Percentiles rank a stretch among this genome's conserved stretches.
Conservation (phyloP, 2,888 invertebrate genomes). For the Syritta pipiens region DNA sequence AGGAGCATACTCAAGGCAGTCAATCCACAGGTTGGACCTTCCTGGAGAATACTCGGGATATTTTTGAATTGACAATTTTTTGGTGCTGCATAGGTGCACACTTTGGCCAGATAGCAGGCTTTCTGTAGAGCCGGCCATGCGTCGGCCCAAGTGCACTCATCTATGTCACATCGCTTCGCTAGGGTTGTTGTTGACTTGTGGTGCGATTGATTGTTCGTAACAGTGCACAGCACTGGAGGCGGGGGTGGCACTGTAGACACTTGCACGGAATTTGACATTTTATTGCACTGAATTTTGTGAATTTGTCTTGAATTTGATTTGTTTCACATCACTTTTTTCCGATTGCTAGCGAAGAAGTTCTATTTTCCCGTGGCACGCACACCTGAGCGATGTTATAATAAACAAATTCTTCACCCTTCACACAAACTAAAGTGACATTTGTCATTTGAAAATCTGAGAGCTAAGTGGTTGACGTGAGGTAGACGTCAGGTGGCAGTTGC, state of each 20-base stretch:
- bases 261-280: slow-evolving; percentile 49
- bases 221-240: slow-evolving; percentile 17
- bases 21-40: slow-evolving; percentile 90
- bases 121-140: slow-evolving; percentile 81
- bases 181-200: slow-evolving; percentile 5
- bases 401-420: slow-evolving; percentile 38
- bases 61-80: slow-evolving; percentile 79
- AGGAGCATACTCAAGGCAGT: slow-evolving; percentile 92
- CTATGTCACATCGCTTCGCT: slow-evolving; percentile 67
- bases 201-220: slow-evolving; percentile 1
- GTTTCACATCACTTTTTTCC: slow-evolving; percentile 2
- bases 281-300: slow-evolving; percentile 17
- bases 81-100: slow-evolving; percentile 81
- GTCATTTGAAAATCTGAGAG: not conserved
- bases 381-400: slow-evolving; percentile 36
- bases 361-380: slow-evolving; percentile 12
- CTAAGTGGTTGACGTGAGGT: not conserved
- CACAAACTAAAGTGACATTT: slow-evolving; percentile 35
- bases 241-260: slow-evolving; percentile 48
- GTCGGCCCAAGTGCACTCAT: slow-evolving; percentile 82
- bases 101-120: slow-evolving; percentile 81
- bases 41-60: slow-evolving; percentile 75
- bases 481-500: slow-evolving; percentile 3
- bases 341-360: not conserved
- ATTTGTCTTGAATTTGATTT: not conserved